phyloP scores from a whole-genome alignment of 2,888 invertebrate genomes.

The Agelastica alni region DNA sequence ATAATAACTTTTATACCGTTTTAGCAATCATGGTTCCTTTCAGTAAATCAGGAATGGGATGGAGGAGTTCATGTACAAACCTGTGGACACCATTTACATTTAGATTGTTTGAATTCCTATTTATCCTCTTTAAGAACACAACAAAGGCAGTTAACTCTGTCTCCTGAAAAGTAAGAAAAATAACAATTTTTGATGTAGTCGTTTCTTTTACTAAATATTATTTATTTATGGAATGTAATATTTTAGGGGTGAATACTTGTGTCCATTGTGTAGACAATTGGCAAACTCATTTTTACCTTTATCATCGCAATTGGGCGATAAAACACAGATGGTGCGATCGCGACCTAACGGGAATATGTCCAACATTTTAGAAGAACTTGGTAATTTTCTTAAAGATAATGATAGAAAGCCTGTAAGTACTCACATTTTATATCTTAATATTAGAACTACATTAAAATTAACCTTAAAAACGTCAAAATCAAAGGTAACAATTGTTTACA shows the following conservation, averaged over 20 bases:
- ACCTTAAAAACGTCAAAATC: no score
- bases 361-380: conserved; percentile 58
- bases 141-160: conserved; percentile 74
- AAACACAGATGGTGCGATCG: conserved; percentile 67
- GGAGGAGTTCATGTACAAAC: conserved; percentile 93
- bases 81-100: conserved; percentile 96
- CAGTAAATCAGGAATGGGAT: conserved; percentile 83
- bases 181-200: conserved; percentile 6
- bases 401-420: conserved; percentile 66
- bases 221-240: conserved; percentile 3
- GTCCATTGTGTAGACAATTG: conserved; percentile 92
- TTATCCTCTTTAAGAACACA: conserved; percentile 80
- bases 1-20: no score
- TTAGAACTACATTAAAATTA: no score
- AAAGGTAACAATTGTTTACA: no score
- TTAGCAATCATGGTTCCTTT: conserved; percentile 77
- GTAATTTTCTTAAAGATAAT: conserved; percentile 69
- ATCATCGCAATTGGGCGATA: conserved; percentile 71
- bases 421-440: no score
- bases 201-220: no score
- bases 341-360: conserved; percentile 59
- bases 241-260: conserved; percentile 84
- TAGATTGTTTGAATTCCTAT: conserved; percentile 92
- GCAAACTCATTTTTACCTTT: conserved; percentile 89
- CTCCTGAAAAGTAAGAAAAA: conserved; percentile 65